Base-by-base conservation (phyloP, 2,888 invertebrate species). In the Selenia dentaria region DNA sequence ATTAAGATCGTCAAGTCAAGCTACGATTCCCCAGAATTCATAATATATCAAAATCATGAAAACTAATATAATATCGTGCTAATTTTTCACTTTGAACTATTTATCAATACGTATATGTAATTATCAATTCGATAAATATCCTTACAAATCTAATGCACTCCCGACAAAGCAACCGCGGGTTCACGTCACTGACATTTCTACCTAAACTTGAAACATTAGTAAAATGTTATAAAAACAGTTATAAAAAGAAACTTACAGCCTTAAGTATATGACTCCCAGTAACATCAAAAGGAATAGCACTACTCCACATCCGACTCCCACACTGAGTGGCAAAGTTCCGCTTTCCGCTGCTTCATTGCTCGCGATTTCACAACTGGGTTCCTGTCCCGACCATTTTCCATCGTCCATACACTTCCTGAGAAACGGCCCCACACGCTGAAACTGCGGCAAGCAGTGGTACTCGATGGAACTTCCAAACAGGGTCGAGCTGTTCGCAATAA, bases 391-490 rank as follows among this genome's bases (percentile, higher is more conserved):
- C 97, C 98, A 98, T 31, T 92, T 90, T 2, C 96, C 97, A 51
- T 95, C 95, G 42, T 96, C 96, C 79, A 94, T 90, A 71, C 97
- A 98, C 70, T 96, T 96, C 47, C 97, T 91, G 11, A 96, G 81
- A 74, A 96, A 96, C 0, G 96, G 95, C 0, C 97, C 97, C 0
- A 94, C 93, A 6, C 96, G 92, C 70, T 95, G 95, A 83, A 92
- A 97, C 64, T 95, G 95, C 1, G 97, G 97, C 43, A 97, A 81
- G 72, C 98, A 98, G 71, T 97, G 97, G 77, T 97, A 97, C 74
- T 97, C 97, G 0, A 96, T 94, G 0, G 96, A 94, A 39, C 96
- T 96, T 18, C 95, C 96, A 74, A 95, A 98, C 0, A 94, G 90
- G 0, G 96, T 96, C 0, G 96, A 95, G 34, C 95, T 94, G 70